A percentile compares a stretch with the other conserved stretches of the same genome.
These are phyloP conservation scores for Sebastolobus alascanus DNA, from an alignment of 2,797 vertebrate species.

Conservation along the genomic window DNA sequence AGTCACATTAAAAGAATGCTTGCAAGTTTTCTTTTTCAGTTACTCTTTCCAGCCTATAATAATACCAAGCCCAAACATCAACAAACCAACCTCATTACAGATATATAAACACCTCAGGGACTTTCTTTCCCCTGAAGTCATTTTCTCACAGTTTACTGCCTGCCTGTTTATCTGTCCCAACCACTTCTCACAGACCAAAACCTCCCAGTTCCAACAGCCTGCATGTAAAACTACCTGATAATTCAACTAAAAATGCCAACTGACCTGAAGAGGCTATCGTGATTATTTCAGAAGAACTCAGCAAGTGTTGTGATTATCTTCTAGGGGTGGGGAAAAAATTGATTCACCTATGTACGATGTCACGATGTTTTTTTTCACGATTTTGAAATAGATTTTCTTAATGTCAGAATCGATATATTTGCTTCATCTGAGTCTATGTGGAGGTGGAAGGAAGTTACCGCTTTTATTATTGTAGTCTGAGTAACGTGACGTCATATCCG, in stretches of 20 bases:
- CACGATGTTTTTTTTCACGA: too few species aligned
- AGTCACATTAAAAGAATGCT: neutral
- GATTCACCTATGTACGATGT: too few species aligned
- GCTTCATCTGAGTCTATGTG: too few species aligned
- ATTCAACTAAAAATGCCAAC: too few species aligned
- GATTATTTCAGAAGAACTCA: neutral
- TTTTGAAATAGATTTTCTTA: too few species aligned
- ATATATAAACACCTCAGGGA: slow-evolving; percentile 38
- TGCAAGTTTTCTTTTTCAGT: neutral
- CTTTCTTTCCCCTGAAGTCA: slow-evolving; percentile 37
- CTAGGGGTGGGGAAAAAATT: too few species aligned
- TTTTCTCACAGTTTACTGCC: slow-evolving; percentile 31
- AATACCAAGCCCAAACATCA: neutral
- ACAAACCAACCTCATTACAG: slow-evolving; percentile 35
- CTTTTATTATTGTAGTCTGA: too few species aligned
- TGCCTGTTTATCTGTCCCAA: neutral
- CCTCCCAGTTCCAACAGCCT: neutral
- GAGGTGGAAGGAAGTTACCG: too few species aligned
- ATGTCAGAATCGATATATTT: too few species aligned
- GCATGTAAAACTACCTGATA: too few species aligned
- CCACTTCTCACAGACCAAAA: neutral
- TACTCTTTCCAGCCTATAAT: neutral
- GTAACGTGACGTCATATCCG: too few species aligned
- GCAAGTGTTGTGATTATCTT: too few species aligned
- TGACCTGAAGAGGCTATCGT: neutral